Conservation (phyloP, 2,888 invertebrate species). For the Eilema griseolum region DNA sequence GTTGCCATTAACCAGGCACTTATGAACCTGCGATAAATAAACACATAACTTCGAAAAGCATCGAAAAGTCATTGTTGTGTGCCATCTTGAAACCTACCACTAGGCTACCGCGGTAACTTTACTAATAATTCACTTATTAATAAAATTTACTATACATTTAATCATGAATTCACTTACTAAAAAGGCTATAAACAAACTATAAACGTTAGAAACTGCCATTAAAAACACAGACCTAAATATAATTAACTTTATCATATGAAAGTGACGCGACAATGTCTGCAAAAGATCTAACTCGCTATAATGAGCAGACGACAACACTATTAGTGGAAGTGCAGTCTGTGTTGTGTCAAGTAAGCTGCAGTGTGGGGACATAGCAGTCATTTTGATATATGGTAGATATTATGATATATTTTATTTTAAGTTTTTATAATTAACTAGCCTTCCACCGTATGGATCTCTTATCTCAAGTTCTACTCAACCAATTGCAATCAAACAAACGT, state of each 20-base stretch:
- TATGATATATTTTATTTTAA: background rate
- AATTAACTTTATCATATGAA: conserved; percentile 10
- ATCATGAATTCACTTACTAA: background rate
- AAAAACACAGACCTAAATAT: background rate
- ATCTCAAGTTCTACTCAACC: too few species aligned
- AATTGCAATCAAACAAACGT: too few species aligned
- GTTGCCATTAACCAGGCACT: too few species aligned
- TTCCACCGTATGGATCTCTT: too few species aligned
- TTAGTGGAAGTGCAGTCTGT: conserved; percentile 31
- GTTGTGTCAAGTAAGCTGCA: conserved; percentile 20
- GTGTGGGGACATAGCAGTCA: background rate
- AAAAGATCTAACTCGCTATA: conserved; percentile 19
- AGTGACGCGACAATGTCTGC: conserved; percentile 20
- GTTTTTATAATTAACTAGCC: background rate
- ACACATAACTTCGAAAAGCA: too few species aligned
- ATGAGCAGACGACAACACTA: conserved; percentile 24
- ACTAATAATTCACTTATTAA: too few species aligned
- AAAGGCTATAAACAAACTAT: background rate
- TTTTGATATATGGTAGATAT: background rate
- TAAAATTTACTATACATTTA: too few species aligned
- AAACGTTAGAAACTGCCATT: background rate
- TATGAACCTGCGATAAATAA: too few species aligned
- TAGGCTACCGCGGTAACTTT: too few species aligned
- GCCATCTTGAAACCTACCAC: too few species aligned
- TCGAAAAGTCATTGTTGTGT: too few species aligned